Evolutionary conservation across 2,113 vertebrate genomes (phyloP), one percentile per base, ranked within the genome.

Genomic region (Colinus virginianus): DNA sequence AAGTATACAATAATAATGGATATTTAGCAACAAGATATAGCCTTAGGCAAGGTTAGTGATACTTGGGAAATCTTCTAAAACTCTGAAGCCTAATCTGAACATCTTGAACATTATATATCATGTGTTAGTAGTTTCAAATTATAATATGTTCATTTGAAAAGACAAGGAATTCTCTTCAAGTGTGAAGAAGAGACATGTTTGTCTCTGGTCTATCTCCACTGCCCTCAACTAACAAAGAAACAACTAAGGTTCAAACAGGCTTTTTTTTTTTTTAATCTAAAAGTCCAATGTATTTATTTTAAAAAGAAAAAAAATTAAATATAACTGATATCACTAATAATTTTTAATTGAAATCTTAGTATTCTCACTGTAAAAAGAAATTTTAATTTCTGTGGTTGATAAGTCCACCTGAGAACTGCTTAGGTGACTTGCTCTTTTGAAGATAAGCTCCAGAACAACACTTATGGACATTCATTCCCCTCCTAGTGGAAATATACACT

Each of bases 311-410:
- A 79, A 94, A 95, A 49, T 43, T 71, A 62, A 80, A 11, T 56
- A 19, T 53, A 28, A 28, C 64, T 3, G 40, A 80, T 94, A 90
- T 91, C 72, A 87, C 28, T 78, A 85, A 93, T 95, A 93, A 63
- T 55, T 96, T 96, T 96, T 92, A 96, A 97, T 96, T 95, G 97
- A 97, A 97, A 63, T 59, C 53, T 87, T 94, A 97, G 82, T 59
- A 78, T 90, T 51, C 48, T 84, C 43, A 88, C 53, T 95, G n/a
- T 94, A 87, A 97, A 96, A 93, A 82, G 28, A 96, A 97, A 94
- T 94, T 88, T 75, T 69, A 75, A 56, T 91, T 96, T 96, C 88
- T 91, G 88, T 87, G 53, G 53, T 92, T 88, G 95, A 96, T 96
- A 97, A 97, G 75, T 76, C 63, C 81, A 72, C 95, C 96, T 96